These are phyloP conservation scores for Burhinus bistriatus DNA, from an alignment of 2,113 vertebrate species.

Conservation along the genomic window DNA sequence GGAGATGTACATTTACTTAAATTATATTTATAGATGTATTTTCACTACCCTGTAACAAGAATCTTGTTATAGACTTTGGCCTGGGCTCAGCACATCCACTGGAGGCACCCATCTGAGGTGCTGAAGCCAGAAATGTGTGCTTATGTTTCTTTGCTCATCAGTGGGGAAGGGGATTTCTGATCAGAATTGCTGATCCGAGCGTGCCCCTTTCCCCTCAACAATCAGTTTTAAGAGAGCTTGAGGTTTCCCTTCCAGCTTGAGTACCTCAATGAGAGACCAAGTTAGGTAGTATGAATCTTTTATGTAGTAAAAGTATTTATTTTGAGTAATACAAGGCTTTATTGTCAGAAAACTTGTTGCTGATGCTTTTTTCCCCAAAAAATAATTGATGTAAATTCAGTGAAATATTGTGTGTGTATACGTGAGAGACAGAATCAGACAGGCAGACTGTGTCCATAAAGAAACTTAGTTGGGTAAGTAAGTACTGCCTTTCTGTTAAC, in stretches of 20 bases:
- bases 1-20: neutral
- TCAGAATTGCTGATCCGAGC: neutral
- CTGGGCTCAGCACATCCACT: neutral
- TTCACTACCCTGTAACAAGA: neutral
- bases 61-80: neutral
- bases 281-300: neutral
- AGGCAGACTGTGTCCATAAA: neutral
- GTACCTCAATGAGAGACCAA: neutral
- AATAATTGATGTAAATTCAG: neutral
- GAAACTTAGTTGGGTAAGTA: neutral
- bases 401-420: neutral
- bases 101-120: neutral
- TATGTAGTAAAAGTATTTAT: neutral
- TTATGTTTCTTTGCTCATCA: neutral
- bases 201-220: neutral
- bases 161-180: neutral
- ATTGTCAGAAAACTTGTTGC: neutral
- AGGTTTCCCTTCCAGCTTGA: neutral
- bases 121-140: neutral
- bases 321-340: neutral
- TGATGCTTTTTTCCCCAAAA: neutral
- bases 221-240: neutral
- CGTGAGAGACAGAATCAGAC: neutral
- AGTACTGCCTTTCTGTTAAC: neutral
- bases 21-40: neutral